phyloP scores from a whole-genome alignment of 2,797 vertebrate genomes.

The Channa striata region DNA sequence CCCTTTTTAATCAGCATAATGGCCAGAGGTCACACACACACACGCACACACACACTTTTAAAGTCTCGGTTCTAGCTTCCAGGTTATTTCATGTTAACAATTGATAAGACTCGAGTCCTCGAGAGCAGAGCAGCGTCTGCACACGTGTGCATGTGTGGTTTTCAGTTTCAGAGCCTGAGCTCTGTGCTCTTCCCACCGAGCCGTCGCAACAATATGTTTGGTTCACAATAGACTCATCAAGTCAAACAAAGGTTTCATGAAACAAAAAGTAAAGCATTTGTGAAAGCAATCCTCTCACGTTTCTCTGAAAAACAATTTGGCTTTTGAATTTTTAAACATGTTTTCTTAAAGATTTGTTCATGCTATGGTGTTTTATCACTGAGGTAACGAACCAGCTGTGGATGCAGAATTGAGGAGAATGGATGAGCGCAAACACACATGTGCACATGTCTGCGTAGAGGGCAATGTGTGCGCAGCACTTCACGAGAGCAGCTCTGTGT shows the following conservation, averaged over 20 bases:
- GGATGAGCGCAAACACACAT: too few relatives aligned
- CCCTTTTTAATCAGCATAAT: conserved; percentile 1
- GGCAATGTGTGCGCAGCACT: too few relatives aligned
- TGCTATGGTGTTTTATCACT: too few relatives aligned
- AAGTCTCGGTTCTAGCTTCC: not conserved
- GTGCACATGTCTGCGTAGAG: too few relatives aligned
- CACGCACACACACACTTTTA: conserved; percentile 13
- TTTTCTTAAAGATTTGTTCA: too few relatives aligned
- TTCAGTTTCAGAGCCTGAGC: not conserved
- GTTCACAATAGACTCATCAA: not conserved
- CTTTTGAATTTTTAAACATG: too few relatives aligned
- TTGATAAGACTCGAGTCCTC: conserved; percentile 48
- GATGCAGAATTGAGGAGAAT: too few relatives aligned
- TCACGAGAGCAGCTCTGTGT: too few relatives aligned
- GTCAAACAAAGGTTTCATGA: conserved; percentile 16
- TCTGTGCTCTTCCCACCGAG: not conserved
- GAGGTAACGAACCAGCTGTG: too few relatives aligned
- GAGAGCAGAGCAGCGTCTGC: conserved; percentile 3
- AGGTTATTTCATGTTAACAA: conserved; percentile 31
- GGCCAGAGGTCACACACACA: conserved; percentile 22
- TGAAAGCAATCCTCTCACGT: not conserved
- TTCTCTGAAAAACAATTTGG: not conserved
- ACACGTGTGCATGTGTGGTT: not conserved
- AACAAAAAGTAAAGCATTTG: not conserved
- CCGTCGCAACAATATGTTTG: too few relatives aligned